Conservation (phyloP, 2,113 vertebrate genomes). For the Seriola quinqueradiata region DNA sequence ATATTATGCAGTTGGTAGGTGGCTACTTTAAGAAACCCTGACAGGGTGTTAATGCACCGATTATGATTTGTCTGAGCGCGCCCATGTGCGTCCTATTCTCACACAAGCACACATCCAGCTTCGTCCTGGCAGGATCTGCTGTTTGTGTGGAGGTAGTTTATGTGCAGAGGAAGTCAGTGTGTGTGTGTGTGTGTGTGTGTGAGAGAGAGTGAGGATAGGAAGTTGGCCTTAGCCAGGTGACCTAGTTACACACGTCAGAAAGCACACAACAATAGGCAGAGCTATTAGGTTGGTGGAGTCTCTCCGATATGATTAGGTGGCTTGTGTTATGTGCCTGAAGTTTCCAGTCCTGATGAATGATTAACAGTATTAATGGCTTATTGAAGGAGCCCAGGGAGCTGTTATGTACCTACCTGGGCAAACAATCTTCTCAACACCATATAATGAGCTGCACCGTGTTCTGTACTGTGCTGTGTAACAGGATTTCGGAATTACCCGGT, state of each 20-base stretch:
- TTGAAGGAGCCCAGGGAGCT: conserved; percentile 1
- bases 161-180: conserved; percentile 5
- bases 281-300: background rate
- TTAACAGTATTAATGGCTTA: conserved; percentile 45
- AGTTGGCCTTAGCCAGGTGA: conserved; percentile 14
- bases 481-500: conserved; percentile 14
- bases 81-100: conserved; percentile 25
- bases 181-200: conserved; percentile 10
- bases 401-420: conserved; percentile 16
- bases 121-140: background rate
- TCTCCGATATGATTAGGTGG: background rate
- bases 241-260: conserved; percentile 28
- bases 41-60: conserved; percentile 12
- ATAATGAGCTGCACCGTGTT: background rate
- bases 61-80: conserved; percentile 5
- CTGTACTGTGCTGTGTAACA: background rate
- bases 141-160: background rate
- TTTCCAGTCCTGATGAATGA: conserved; percentile 48
- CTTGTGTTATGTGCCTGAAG: background rate
- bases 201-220: conserved; percentile 9
- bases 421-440: conserved; percentile 17
- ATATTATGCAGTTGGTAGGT: background rate
- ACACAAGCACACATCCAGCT: conserved; percentile 1
- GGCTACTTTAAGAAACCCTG: conserved; percentile 33
- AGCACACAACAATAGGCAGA: conserved; percentile 15